A percentile compares a stretch with the other conserved stretches of the same genome.
phyloP scores from a whole-genome alignment of 2,888 invertebrate species.

The Luperina nickerlii region DNA sequence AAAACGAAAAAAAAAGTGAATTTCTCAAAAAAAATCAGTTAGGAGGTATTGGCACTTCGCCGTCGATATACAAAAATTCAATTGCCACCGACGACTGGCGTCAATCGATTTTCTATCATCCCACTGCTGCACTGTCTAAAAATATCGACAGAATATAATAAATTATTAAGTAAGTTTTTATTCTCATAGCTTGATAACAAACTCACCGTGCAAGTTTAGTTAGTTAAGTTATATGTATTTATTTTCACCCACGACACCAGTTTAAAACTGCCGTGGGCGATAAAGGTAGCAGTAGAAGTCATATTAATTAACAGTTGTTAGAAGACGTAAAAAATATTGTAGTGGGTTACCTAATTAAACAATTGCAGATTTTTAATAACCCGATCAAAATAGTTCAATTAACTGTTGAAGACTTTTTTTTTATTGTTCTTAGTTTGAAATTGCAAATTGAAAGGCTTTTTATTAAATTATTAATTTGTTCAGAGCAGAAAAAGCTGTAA shows the following conservation, averaged over 20 bases:
- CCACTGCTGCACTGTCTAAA: neutral
- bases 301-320: constrained; percentile 40
- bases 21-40: no score
- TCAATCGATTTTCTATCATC: neutral
- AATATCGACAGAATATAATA: neutral
- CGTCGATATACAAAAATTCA: neutral
- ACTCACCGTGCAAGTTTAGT: constrained; percentile 19
- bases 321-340: constrained; percentile 23
- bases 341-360: constrained; percentile 30
- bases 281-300: constrained; percentile 39
- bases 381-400: constrained; percentile 24
- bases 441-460: neutral
- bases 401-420: neutral
- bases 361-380: constrained; percentile 31
- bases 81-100: neutral
- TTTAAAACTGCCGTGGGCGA: constrained; percentile 42
- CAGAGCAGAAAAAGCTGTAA: neutral
- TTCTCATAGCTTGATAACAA: constrained; percentile 4
- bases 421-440: neutral
- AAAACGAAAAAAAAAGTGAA: no score
- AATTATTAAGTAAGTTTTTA: constrained; percentile 16
- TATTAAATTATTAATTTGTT: no score
- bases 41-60: no score
- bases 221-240: no score
- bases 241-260: constrained; percentile 53